Conservation (phyloP, 1,140 invertebrate genomes). For the Eupristina koningsbergeri region DNA sequence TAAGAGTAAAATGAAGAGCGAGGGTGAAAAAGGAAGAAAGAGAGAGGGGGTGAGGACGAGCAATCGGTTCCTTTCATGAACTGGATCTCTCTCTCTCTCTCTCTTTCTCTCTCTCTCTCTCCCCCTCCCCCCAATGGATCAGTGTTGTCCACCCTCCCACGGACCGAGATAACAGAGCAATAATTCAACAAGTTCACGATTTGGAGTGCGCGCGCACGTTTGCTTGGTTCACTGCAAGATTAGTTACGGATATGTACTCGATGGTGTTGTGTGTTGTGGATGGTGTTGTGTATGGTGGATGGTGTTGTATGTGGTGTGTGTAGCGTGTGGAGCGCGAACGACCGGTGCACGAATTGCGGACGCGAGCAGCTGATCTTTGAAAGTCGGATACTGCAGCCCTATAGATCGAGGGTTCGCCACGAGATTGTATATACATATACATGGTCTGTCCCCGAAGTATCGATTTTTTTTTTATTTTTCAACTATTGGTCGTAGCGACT, state of each 20-base stretch:
- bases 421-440: not conserved
- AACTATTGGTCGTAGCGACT: too few species aligned
- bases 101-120: too few species aligned
- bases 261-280: not conserved
- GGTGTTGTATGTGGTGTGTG: not conserved
- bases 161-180: constrained; percentile 67
- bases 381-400: not conserved
- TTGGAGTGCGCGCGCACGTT: constrained; percentile 47
- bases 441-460: not conserved
- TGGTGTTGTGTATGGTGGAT: not conserved
- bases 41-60: constrained; percentile 32
- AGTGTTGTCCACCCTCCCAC: constrained; percentile 56
- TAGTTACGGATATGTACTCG: constrained; percentile 62
- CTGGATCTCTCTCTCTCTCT: constrained; percentile 69
- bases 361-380: constrained; percentile 2
- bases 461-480: too few species aligned
- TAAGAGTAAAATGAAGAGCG: constrained; percentile 24
- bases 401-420: not conserved
- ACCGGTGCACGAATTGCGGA: constrained; percentile 33
- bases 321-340: constrained; percentile 27
- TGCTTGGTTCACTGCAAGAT: constrained; percentile 57
- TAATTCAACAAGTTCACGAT: constrained; percentile 70
- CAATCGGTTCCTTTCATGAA: constrained; percentile 68
- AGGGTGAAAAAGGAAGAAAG: too few species aligned
- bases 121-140: constrained; percentile 49